Percentiles rank a stretch among this genome's conserved stretches.
These are phyloP conservation scores for Cerceris ruficornis DNA, from an alignment of 2,888 invertebrate species.

Conservation along the genomic window DNA sequence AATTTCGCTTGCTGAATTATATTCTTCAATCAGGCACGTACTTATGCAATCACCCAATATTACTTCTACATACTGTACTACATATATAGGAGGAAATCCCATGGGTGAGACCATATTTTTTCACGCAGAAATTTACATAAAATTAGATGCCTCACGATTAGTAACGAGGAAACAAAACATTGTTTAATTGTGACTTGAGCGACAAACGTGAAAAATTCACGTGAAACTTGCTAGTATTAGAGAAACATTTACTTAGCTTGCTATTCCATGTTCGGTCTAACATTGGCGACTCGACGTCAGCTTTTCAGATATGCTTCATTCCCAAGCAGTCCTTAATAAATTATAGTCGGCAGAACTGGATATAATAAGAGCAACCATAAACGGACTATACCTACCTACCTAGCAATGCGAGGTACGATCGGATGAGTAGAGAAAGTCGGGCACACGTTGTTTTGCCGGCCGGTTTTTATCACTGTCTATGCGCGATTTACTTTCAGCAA, in stretches of 20 bases:
- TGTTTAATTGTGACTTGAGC: no score
- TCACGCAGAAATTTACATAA: no score
- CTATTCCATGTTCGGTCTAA: neutral
- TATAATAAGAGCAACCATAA: conserved; percentile 38
- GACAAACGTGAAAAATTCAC: no score
- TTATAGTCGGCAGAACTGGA: conserved; percentile 34
- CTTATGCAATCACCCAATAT: no score
- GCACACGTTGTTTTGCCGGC: conserved; percentile 5
- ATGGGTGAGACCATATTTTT: no score
- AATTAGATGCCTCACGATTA: no score
- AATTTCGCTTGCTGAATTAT: no score
- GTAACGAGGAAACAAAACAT: no score
- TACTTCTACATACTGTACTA: no score
- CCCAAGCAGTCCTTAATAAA: conserved; percentile 43
- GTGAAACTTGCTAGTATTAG: no score
- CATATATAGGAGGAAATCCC: no score
- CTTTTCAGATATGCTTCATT: conserved; percentile 37
- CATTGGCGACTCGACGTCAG: conserved; percentile 12
- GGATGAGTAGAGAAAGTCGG: conserved; percentile 43
- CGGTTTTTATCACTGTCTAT: conserved; percentile 6
- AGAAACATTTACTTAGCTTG: neutral
- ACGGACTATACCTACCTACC: conserved; percentile 25
- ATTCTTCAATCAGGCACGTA: no score
- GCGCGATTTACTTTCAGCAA: conserved; percentile 13
- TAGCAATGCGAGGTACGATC: conserved; percentile 33